Conservation (phyloP, 2,888 invertebrate species). For the Choristoneura rosaceana region DNA sequence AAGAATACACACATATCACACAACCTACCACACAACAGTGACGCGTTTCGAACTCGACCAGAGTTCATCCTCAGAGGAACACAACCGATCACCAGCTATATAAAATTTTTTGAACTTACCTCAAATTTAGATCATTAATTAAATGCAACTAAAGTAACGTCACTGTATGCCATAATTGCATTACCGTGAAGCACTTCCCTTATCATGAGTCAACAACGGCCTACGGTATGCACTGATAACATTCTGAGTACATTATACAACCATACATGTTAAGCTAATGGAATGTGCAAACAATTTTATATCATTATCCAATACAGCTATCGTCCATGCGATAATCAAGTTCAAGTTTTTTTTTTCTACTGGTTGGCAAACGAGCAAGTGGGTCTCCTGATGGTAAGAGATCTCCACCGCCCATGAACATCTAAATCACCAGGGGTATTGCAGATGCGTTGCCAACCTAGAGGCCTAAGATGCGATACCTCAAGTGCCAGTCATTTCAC, state of each 20-base stretch:
- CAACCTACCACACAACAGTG: too few relatives aligned
- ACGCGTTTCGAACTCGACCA: too few relatives aligned
- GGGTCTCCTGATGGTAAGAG: too few relatives aligned
- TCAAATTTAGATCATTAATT: background rate
- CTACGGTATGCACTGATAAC: conserved; percentile 33
- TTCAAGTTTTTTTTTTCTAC: background rate
- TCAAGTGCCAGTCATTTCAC: too few relatives aligned
- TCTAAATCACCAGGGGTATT: too few relatives aligned
- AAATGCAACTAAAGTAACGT: background rate
- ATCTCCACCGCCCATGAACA: too few relatives aligned
- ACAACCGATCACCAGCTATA: too few relatives aligned
- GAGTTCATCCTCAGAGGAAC: too few relatives aligned
- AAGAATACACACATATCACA: too few relatives aligned
- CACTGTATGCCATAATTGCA: conserved; percentile 13
- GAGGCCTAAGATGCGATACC: too few relatives aligned
- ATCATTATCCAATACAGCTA: background rate
- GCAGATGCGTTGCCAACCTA: too few relatives aligned
- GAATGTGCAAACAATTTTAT: conserved; percentile 25
- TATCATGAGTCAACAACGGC: conserved; percentile 31
- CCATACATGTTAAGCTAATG: conserved; percentile 13
- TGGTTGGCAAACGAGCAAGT: background rate
- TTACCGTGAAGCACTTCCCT: conserved; percentile 5
- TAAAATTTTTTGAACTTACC: too few relatives aligned
- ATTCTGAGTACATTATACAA: conserved; percentile 1
- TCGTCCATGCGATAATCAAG: background rate